A percentile compares a stretch with the other conserved stretches of the same genome.
phyloP scores from a whole-genome alignment of 1,140 invertebrate genomes.

The Megalonaias nervosa region DNA sequence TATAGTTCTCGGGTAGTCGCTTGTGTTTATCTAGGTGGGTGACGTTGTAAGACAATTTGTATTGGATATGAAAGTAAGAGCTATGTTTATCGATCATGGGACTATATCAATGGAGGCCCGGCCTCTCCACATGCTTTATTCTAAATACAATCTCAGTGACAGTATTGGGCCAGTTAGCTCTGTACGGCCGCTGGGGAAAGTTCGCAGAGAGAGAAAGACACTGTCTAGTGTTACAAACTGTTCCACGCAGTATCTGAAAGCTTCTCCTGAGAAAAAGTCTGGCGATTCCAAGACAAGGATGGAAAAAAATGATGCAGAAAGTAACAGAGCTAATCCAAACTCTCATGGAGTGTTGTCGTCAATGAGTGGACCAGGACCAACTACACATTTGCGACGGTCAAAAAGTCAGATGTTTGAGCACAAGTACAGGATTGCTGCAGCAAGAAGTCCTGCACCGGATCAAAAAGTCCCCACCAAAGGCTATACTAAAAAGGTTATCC shows the following conservation, averaged over 20 bases:
- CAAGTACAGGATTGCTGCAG: conserved; percentile 42
- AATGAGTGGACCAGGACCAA: neutral
- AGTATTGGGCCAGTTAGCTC: neutral
- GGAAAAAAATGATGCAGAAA: conserved; percentile 6
- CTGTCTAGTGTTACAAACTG: neutral
- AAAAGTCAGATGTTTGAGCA: conserved; percentile 43
- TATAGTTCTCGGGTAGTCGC: too few relatives aligned
- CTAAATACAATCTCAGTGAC: conserved; percentile 19
- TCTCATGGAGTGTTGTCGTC: neutral
- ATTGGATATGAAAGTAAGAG: conserved; percentile 14
- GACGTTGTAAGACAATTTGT: too few relatives aligned
- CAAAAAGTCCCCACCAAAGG: conserved; percentile 18
- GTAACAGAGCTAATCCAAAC: neutral
- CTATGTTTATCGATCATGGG: conserved; percentile 22
- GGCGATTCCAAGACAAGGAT: neutral
- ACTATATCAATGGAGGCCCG: conserved; percentile 29
- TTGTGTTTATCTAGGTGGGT: too few relatives aligned
- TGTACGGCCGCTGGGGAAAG: conserved; percentile 16
- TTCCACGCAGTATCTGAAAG: neutral
- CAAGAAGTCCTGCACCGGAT: conserved; percentile 22
- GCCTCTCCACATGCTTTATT: conserved; percentile 16
- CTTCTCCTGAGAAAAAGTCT: neutral
- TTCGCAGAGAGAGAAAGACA: conserved; percentile 1
- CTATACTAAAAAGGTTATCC: conserved; percentile 40
- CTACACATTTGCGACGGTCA: conserved; percentile 15